These are phyloP conservation scores for Hydriomena furcata DNA, from an alignment of 2,888 invertebrate genomes.

Conservation along the genomic window DNA sequence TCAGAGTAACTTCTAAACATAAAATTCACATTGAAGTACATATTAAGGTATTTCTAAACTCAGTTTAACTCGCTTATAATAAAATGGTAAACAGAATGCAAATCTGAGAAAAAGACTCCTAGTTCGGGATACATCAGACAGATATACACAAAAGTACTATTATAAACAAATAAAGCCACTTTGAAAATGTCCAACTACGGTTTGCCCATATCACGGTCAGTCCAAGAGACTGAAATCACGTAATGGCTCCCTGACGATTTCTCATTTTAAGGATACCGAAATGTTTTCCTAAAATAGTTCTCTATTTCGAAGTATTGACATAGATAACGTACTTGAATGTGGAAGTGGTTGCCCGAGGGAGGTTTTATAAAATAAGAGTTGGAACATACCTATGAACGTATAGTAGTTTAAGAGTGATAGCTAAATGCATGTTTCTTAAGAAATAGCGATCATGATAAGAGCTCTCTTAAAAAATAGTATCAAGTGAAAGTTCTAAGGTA, in stretches of 20 bases:
- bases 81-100: too few relatives aligned
- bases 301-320: conserved; percentile 72
- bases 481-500: too few relatives aligned
- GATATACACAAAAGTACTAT: neutral
- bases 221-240: conserved; percentile 66
- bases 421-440: neutral
- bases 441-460: neutral
- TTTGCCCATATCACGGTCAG: conserved; percentile 50
- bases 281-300: conserved; percentile 75
- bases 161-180: conserved; percentile 36
- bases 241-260: conserved; percentile 71
- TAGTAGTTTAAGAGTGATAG: conserved; percentile 51
- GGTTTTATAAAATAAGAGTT: conserved; percentile 69
- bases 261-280: conserved; percentile 72
- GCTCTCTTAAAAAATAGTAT: too few relatives aligned
- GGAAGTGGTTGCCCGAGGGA: conserved; percentile 54
- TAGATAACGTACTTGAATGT: conserved; percentile 69
- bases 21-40: too few relatives aligned
- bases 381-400: too few relatives aligned
- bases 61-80: too few relatives aligned
- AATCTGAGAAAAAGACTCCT: too few relatives aligned
- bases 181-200: conserved; percentile 42
- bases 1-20: too few relatives aligned
- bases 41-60: too few relatives aligned
- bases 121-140: too few relatives aligned